Evolutionary conservation across 2,113 vertebrate genomes (phyloP).

Genomic region (Oplegnathus fasciatus): DNA sequence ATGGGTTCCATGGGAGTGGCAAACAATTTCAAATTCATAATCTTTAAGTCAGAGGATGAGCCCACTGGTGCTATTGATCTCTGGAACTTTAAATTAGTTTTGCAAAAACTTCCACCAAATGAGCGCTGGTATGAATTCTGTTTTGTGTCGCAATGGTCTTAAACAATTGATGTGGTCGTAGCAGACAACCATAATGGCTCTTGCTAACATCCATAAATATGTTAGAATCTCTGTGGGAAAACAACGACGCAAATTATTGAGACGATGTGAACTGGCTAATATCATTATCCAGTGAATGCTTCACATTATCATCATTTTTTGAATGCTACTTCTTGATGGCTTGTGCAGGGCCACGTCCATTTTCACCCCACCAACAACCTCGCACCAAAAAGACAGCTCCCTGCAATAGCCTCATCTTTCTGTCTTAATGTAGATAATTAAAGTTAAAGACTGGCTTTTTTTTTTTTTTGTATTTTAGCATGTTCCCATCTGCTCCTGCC

Average conservation of each 20-base stretch:
- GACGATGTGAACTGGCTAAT: not conserved
- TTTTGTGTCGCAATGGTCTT: slow-evolving; percentile 7
- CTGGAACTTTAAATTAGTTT: slow-evolving; percentile 73
- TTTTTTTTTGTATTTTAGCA: not conserved
- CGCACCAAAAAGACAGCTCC: not conserved
- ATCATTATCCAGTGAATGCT: slow-evolving; percentile 19
- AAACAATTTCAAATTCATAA: slow-evolving; percentile 62
- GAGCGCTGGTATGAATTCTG: not conserved
- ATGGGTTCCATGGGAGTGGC: slow-evolving; percentile 42
- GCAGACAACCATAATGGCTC: not conserved
- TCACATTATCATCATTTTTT: slow-evolving; percentile 29
- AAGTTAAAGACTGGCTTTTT: slow-evolving; percentile 15
- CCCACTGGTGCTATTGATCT: slow-evolving; percentile 58
- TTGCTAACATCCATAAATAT: slow-evolving; percentile 30
- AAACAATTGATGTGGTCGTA: slow-evolving; percentile 9
- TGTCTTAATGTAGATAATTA: slow-evolving; percentile 1
- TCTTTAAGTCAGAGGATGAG: slow-evolving; percentile 56
- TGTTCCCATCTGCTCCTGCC: slow-evolving; percentile 18
- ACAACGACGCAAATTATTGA: not conserved
- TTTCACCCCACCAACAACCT: not conserved
- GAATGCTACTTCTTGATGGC: slow-evolving; percentile 20
- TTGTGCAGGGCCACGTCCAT: not conserved
- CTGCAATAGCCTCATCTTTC: not conserved
- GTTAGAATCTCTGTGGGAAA: slow-evolving; percentile 25
- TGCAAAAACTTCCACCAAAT: slow-evolving; percentile 48